Percentiles rank a stretch among this genome's conserved stretches.
Conservation (phyloP, 2,888 invertebrate species). For the Invenusta paracnida region DNA sequence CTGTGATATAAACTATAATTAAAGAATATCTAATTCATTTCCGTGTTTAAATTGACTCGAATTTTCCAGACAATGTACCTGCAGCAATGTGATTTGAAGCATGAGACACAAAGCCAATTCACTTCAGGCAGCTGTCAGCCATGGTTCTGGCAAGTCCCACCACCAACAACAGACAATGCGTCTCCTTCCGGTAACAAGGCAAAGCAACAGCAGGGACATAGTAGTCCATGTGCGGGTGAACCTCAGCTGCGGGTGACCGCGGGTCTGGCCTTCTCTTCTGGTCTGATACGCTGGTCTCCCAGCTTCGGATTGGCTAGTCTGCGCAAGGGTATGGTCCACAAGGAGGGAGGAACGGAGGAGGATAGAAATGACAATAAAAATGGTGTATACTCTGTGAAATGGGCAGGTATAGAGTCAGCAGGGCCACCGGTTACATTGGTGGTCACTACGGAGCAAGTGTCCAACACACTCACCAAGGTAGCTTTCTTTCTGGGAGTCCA, state of each 20-base stretch:
- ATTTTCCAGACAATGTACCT: neutral
- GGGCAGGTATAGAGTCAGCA: neutral
- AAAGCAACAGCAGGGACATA: neutral
- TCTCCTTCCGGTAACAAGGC: neutral
- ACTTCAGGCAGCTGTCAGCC: neutral
- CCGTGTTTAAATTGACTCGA: too few relatives aligned
- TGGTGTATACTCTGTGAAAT: neutral
- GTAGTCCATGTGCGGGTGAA: too few relatives aligned
- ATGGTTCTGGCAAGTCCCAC: neutral
- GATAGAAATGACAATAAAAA: neutral
- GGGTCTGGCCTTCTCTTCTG: neutral
- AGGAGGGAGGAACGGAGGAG: neutral
- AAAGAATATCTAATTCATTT: too few relatives aligned
- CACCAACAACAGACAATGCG: neutral
- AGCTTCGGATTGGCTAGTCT: neutral
- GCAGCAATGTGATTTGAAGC: constrained; percentile 1
- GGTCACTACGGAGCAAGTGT: neutral
- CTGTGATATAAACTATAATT: too few relatives aligned
- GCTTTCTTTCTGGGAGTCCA: too few relatives aligned
- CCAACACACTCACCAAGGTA: constrained; percentile 4
- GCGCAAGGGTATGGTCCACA: neutral
- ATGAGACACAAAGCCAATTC: neutral
- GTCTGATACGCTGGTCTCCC: neutral
- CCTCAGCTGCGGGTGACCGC: neutral
- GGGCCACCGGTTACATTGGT: neutral